Conservation (phyloP, 2,797 vertebrate genomes). For the Ciconia nigra region DNA sequence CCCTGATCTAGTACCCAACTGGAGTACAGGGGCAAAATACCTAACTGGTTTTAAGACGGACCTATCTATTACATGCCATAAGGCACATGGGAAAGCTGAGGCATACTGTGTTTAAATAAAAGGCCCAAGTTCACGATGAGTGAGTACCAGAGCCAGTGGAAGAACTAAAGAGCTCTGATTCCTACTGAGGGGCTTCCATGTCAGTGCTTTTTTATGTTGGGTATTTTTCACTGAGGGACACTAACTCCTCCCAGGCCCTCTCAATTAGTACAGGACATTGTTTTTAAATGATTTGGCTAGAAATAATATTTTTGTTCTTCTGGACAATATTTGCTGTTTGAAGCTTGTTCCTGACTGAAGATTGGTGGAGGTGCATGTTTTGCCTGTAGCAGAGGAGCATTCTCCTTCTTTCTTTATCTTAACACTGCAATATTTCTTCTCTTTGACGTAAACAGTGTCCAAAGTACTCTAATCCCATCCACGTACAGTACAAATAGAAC, state of each 20-base stretch:
- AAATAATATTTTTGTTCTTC: not conserved
- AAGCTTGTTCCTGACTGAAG: not conserved
- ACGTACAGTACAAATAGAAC: not conserved
- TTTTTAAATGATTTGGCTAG: not conserved
- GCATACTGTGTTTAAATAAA: not conserved
- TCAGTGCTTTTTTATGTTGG: not conserved
- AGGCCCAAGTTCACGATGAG: not conserved
- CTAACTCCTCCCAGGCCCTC: not conserved
- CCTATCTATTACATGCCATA: not conserved
- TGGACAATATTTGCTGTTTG: not conserved
- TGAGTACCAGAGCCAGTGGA: not conserved
- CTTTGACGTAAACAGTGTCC: not conserved
- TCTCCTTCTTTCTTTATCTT: not conserved
- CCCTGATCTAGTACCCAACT: not conserved
- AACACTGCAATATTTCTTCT: not conserved
- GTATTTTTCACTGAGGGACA: not conserved
- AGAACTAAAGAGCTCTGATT: not conserved
- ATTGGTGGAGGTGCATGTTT: not conserved
- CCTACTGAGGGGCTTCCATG: not conserved
- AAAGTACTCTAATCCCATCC: conserved; percentile 5
- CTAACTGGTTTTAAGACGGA: not conserved
- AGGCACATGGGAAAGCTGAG: not conserved
- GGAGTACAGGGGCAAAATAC: not conserved
- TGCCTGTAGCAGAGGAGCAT: not conserved
- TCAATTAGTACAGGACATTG: not conserved